Conservation (phyloP, 2,888 invertebrate species). For the Calephelis perditalis region DNA sequence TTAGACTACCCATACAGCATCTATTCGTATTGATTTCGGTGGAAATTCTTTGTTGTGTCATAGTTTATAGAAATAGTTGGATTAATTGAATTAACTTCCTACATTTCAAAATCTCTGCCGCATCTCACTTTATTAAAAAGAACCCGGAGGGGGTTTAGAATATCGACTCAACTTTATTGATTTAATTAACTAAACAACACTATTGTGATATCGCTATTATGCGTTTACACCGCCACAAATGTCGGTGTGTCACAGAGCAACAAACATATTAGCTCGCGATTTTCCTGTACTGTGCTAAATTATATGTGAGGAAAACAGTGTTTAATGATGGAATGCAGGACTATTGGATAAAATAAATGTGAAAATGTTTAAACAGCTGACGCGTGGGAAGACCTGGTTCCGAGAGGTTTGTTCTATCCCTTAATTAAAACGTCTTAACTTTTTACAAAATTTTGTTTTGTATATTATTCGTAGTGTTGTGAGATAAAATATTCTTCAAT, state of each 20-base stretch:
- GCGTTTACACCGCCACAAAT: slow-evolving; percentile 33
- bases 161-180: slow-evolving; percentile 25
- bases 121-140: too few species aligned
- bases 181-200: slow-evolving; percentile 29
- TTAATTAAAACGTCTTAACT: background rate
- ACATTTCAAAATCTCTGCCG: slow-evolving; percentile 13
- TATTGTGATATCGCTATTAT: slow-evolving; percentile 37
- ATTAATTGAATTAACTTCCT: background rate
- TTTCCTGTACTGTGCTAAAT: slow-evolving; percentile 9
- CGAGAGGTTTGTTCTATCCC: background rate
- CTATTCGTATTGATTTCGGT: too few species aligned
- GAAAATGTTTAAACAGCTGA: slow-evolving; percentile 8
- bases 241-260: slow-evolving; percentile 37
- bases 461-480: too few species aligned
- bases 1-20: too few species aligned
- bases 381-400: slow-evolving; percentile 12
- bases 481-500: too few species aligned
- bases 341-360: slow-evolving; percentile 3
- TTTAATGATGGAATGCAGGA: slow-evolving; percentile 10
- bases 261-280: slow-evolving; percentile 9
- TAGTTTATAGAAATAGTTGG: too few species aligned
- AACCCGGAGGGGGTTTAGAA: background rate
- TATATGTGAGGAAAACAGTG: slow-evolving; percentile 12
- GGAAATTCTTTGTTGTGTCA: too few species aligned
- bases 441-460: too few species aligned